Evolutionary conservation across 35 echinoderm and acorn worm species (phyloP).

Genomic region (Stichopus chloronotus): DNA sequence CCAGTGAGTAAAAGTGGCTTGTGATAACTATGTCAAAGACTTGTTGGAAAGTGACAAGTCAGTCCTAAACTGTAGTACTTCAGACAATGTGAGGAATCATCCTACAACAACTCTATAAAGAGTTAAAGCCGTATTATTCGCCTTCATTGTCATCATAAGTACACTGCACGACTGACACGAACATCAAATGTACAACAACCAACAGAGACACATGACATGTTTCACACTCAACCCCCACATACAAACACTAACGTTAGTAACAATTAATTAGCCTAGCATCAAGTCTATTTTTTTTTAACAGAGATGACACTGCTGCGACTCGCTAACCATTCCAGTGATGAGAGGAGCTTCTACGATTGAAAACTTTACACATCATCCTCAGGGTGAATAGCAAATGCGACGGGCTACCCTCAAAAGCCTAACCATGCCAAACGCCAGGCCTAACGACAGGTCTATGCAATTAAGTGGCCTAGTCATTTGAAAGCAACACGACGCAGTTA

Average conservation of each 20-base stretch:
- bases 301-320: background rate
- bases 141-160: constrained; percentile 54
- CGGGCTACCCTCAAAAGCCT: background rate
- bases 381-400: too few species aligned
- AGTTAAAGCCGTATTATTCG: constrained; percentile 32
- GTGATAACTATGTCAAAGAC: background rate
- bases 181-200: background rate
- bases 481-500: background rate
- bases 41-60: background rate
- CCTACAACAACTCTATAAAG: constrained; percentile 1
- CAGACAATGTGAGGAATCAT: constrained; percentile 33
- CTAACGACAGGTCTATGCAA: background rate
- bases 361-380: constrained; percentile 46
- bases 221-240: too few species aligned
- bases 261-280: background rate
- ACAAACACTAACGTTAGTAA: too few species aligned
- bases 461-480: background rate
- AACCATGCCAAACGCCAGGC: background rate
- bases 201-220: background rate
- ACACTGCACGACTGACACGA: background rate
- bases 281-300: background rate
- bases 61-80: background rate
- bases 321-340: background rate
- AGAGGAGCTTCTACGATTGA: constrained; percentile 57
- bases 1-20: too few species aligned